phyloP scores from a whole-genome alignment of 2,797 vertebrate genomes.

The Acropternis orthonyx region DNA sequence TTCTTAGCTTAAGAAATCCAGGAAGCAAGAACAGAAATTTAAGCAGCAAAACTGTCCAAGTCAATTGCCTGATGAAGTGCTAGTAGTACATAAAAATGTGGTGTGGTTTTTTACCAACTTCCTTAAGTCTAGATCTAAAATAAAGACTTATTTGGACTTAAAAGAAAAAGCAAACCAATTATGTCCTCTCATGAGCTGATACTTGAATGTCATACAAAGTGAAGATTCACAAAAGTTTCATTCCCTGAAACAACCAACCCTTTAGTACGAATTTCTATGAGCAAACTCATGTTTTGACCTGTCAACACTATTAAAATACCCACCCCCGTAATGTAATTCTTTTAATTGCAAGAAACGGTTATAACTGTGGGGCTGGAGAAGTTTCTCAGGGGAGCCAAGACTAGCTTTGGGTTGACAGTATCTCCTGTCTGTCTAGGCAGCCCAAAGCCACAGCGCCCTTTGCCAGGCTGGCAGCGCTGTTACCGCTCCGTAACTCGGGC shows the following conservation, averaged over 20 bases:
- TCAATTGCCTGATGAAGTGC: background rate
- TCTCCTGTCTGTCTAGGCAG: background rate
- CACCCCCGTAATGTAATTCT: accelerated
- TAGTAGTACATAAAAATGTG: background rate
- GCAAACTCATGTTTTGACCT: constrained; percentile 24
- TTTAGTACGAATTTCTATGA: background rate
- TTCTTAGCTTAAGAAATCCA: background rate
- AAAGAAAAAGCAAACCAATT: background rate
- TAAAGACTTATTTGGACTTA: background rate
- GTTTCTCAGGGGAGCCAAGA: background rate
- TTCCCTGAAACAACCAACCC: background rate
- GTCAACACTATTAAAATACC: background rate
- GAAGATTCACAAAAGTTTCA: background rate
- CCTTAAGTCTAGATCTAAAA: background rate
- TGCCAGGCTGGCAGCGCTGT: background rate
- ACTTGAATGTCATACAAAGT: background rate
- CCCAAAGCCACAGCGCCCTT: background rate
- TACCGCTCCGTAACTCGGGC: background rate
- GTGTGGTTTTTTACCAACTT: background rate
- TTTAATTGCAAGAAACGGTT: background rate
- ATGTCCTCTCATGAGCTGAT: accelerated
- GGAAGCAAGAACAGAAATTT: background rate
- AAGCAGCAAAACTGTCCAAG: background rate
- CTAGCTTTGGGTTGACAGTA: accelerated
- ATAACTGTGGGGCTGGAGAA: background rate